Conservation (phyloP, 23 tunicate genomes). For the Styela clava region DNA sequence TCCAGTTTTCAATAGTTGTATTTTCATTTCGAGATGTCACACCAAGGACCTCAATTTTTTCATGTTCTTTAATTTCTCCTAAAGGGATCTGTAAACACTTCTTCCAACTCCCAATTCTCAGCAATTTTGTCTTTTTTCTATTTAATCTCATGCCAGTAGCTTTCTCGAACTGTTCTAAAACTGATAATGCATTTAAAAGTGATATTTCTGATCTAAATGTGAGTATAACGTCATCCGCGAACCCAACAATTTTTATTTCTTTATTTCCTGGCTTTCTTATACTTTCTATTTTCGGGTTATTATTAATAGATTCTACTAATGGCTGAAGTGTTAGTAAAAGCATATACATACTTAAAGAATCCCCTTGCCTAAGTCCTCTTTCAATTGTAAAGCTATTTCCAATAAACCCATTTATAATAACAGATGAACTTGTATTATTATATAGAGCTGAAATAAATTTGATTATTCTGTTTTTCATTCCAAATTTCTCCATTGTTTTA, state of each 20-base stretch:
- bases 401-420: not conserved
- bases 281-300: not conserved
- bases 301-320: no score
- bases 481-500: not conserved
- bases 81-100: no score
- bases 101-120: no score
- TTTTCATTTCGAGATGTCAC: not conserved
- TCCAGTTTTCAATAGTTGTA: not conserved
- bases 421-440: not conserved
- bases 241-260: not conserved
- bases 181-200: no score
- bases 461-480: not conserved
- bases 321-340: not conserved
- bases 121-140: not conserved
- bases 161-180: no score
- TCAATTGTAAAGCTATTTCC: not conserved
- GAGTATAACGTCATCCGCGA: not conserved
- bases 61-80: not conserved
- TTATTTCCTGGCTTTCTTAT: not conserved
- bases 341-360: not conserved
- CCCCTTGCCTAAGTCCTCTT: not conserved
- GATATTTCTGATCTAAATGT: not conserved
- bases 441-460: not conserved
- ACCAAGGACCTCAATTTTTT: not conserved
- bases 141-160: no score